Percentiles rank a stretch among this genome's conserved stretches.
Evolutionary conservation across 2,797 vertebrate genomes (phyloP).

Genomic region (Pangasius macronema): DNA sequence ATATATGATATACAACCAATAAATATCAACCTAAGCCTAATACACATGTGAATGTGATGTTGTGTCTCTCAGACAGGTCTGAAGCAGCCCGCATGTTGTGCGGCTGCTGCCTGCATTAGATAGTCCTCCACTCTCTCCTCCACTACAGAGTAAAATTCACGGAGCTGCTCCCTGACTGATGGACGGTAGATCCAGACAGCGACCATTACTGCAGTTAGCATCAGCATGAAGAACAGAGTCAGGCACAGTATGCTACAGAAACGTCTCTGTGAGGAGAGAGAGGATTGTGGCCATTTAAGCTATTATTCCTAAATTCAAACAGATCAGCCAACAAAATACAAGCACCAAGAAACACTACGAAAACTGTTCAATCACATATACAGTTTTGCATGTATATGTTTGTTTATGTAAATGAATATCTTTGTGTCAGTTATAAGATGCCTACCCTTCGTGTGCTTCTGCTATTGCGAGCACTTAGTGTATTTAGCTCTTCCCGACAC

Average conservation of each 20-base stretch:
- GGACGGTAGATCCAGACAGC: slow-evolving; percentile 72
- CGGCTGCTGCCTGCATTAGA: slow-evolving; percentile 66
- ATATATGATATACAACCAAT: slow-evolving; percentile 29
- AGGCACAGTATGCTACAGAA: slow-evolving; percentile 66
- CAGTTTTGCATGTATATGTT: background rate
- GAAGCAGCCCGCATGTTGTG: slow-evolving; percentile 67
- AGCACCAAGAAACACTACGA: background rate
- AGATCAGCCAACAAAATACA: background rate
- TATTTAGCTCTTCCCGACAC: slow-evolving; percentile 83
- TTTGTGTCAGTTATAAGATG: background rate
- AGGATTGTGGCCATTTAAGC: background rate
- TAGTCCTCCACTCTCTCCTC: slow-evolving; percentile 68
- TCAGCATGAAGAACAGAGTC: slow-evolving; percentile 59
- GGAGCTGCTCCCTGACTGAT: slow-evolving; percentile 70
- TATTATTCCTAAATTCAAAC: background rate
- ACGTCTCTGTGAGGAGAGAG: slow-evolving; percentile 57
- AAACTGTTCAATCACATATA: background rate
- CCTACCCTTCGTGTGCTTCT: slow-evolving; percentile 51
- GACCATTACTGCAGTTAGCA: slow-evolving; percentile 61
- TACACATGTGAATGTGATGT: slow-evolving; percentile 14
- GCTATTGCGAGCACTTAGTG: slow-evolving; percentile 65
- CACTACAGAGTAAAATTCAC: slow-evolving; percentile 67
- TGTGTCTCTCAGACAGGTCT: slow-evolving; percentile 71
- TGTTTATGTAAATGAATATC: background rate
- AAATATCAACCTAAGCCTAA: slow-evolving; percentile 31